Evolutionary conservation across 2,113 vertebrate genomes (phyloP).

Genomic region (Aphyosemion australe): DNA sequence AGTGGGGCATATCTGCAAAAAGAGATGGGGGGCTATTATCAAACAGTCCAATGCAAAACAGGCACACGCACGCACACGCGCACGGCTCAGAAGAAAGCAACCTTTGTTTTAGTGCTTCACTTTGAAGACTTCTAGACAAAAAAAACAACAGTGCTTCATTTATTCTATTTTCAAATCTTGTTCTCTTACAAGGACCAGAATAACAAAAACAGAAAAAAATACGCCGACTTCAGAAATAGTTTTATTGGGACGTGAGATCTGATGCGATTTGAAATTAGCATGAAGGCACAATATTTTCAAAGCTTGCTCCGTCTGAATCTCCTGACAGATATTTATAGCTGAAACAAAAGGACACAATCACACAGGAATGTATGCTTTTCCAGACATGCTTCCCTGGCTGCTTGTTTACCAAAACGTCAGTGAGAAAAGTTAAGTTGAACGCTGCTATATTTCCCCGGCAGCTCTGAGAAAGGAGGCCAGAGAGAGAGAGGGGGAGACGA

Average conservation of each 20-base stretch:
- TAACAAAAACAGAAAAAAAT: slow-evolving; percentile 52
- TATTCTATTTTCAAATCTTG: slow-evolving; percentile 80
- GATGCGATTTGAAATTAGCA: slow-evolving; percentile 77
- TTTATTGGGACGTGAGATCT: slow-evolving; percentile 75
- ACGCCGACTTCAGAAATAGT: slow-evolving; percentile 70
- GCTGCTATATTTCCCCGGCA: slow-evolving; percentile 71
- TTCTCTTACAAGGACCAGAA: slow-evolving; percentile 66
- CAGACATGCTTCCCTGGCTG: slow-evolving; percentile 55
- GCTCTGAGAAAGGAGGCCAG: slow-evolving; percentile 39
- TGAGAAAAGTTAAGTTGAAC: slow-evolving; percentile 75
- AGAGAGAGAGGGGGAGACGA: slow-evolving; percentile 16
- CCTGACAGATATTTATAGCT: slow-evolving; percentile 77
- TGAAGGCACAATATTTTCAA: slow-evolving; percentile 72
- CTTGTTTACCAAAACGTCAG: slow-evolving; percentile 76
- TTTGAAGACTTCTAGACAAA: slow-evolving; percentile 82
- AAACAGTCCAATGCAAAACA: slow-evolving; percentile 59
- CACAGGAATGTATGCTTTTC: slow-evolving; percentile 70
- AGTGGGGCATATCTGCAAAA: slow-evolving; percentile 84
- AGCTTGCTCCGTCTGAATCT: slow-evolving; percentile 69
- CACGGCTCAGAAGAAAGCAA: slow-evolving; percentile 76
- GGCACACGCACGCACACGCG: slow-evolving; percentile 43
- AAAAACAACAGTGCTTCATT: slow-evolving; percentile 82
- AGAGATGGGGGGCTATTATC: slow-evolving; percentile 69
- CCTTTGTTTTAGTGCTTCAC: slow-evolving; percentile 81
- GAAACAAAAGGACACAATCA: slow-evolving; percentile 74